phyloP scores from a whole-genome alignment of 2,113 vertebrate species.

The Plecotus auritus region DNA sequence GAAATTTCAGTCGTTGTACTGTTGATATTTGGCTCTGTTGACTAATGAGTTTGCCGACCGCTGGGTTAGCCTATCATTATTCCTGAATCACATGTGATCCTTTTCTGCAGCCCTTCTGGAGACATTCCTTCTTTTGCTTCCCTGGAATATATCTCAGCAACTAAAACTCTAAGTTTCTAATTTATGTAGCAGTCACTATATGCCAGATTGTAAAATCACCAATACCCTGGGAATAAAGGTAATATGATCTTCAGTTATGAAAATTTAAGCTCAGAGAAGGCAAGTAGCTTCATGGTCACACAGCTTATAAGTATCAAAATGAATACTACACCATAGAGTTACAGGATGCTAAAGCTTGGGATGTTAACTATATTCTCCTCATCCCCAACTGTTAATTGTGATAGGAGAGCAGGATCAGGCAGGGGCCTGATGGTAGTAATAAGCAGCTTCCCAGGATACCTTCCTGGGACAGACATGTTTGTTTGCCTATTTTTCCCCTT shows the following conservation, averaged over 20 bases:
- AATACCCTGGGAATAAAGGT: not conserved
- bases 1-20: too few species aligned
- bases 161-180: not conserved
- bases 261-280: not conserved
- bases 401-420: not conserved
- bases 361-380: not conserved
- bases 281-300: not conserved
- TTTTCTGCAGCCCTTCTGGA: not conserved
- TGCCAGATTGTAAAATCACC: not conserved
- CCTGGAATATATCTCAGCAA: not conserved
- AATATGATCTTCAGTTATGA: not conserved
- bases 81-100: not conserved
- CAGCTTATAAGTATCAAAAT: not conserved
- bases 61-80: not conserved
- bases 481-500: not conserved
- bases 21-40: too few species aligned
- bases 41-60: too few species aligned
- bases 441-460: not conserved
- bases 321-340: not conserved
- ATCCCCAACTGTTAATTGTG: not conserved
- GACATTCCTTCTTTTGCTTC: not conserved
- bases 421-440: not conserved
- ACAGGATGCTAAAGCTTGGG: not conserved
- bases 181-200: not conserved
- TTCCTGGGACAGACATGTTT: not conserved